These are phyloP conservation scores for Mesoligia furuncula DNA, from an alignment of 2,888 invertebrate species.

Conservation along the genomic window DNA sequence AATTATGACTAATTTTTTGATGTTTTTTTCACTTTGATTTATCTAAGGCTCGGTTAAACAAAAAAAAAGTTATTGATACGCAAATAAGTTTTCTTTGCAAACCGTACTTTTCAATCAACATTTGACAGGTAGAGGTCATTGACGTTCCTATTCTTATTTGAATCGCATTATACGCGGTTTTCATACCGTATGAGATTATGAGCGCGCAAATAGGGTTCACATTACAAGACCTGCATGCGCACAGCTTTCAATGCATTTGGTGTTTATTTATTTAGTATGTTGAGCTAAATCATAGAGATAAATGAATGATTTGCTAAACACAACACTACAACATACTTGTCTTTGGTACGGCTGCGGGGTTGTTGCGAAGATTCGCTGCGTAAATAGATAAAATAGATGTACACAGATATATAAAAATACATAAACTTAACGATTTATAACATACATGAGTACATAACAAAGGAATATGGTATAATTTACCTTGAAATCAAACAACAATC, in stretches of 20 bases:
- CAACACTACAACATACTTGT: constrained; percentile 83
- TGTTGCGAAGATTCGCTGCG: constrained; percentile 85
- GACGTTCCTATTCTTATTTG: no score
- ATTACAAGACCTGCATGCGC: background rate
- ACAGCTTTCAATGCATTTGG: background rate
- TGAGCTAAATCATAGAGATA: constrained; percentile 1
- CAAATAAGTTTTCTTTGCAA: no score
- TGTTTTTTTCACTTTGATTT: no score
- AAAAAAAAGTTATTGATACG: no score
- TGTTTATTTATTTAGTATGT: background rate
- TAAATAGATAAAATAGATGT: constrained; percentile 50
- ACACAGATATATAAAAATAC: constrained; percentile 19
- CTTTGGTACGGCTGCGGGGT: constrained; percentile 73
- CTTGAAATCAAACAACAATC: background rate
- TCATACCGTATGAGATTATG: background rate
- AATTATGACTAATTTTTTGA: no score
- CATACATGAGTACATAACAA: background rate
- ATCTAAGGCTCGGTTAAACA: no score
- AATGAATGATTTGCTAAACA: constrained; percentile 71
- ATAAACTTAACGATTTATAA: background rate
- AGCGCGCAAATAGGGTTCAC: background rate
- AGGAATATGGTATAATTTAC: background rate
- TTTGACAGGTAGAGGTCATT: no score
- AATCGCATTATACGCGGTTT: no score
- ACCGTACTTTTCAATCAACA: no score